Evolutionary conservation across 2,113 vertebrate genomes (phyloP).

Genomic region (Mustela lutreola): DNA sequence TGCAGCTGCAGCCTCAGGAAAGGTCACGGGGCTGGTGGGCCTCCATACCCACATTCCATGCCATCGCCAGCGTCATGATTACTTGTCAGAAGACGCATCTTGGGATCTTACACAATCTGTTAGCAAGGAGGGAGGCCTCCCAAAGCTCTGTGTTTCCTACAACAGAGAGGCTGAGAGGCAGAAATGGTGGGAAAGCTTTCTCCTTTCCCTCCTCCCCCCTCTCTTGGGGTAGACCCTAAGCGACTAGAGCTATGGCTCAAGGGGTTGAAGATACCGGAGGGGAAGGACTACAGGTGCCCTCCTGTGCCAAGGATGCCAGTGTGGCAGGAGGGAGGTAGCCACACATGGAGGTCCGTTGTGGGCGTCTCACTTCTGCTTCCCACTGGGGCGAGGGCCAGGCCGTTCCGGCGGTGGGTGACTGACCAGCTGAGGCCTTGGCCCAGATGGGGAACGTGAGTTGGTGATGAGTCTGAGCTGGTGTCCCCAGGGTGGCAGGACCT

Average conservation of each 20-base stretch:
- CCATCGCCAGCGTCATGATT: neutral
- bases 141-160: neutral
- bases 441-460: neutral
- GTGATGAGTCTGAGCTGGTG: neutral
- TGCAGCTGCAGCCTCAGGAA: neutral
- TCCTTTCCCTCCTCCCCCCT: neutral
- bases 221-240: neutral
- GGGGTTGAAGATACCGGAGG: neutral
- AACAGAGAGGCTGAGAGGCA: neutral
- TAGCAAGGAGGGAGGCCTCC: neutral
- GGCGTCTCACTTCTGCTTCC: neutral
- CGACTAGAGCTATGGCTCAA: neutral
- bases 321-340: neutral
- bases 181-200: neutral
- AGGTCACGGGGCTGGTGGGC: neutral
- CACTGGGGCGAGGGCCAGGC: rapidly evolving
- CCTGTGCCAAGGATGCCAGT: rapidly evolving
- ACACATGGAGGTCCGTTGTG: neutral
- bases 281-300: neutral
- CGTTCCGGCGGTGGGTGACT: neutral
- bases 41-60: neutral
- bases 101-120: neutral
- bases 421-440: neutral
- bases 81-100: neutral
- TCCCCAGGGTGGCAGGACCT: neutral